Percentiles rank a stretch among this genome's conserved stretches.
Evolutionary conservation across 2,113 vertebrate genomes (phyloP).

Genomic region (Halichoerus grypus): DNA sequence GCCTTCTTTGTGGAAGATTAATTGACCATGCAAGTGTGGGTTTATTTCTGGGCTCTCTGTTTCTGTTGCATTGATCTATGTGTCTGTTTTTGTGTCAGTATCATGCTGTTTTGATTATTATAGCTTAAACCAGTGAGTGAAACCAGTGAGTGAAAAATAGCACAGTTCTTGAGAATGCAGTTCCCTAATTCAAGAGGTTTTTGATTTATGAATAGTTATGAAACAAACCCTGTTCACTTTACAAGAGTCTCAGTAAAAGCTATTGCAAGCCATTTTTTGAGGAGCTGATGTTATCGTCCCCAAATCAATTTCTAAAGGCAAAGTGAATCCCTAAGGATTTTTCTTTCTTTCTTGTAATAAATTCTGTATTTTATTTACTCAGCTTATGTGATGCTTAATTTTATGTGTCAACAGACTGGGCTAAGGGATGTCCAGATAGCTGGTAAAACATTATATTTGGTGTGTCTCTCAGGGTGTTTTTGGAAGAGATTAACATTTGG

Average conservation of each 20-base stretch:
- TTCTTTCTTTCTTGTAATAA: neutral
- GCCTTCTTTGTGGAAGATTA: neutral
- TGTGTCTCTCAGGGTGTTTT: neutral
- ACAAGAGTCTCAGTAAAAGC: neutral
- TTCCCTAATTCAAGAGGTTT: neutral
- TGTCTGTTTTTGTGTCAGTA: neutral
- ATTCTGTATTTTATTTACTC: neutral
- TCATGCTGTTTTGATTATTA: neutral
- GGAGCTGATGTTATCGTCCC: neutral
- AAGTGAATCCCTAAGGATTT: neutral
- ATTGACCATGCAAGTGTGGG: neutral
- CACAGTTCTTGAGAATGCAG: neutral
- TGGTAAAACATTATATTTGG: neutral
- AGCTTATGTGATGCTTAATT: neutral
- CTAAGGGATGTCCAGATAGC: neutral
- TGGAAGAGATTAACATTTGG: neutral
- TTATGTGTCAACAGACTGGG: neutral
- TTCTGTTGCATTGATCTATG: neutral
- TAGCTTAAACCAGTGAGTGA: neutral
- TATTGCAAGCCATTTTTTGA: neutral
- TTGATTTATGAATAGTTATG: neutral
- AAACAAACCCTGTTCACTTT: conserved; percentile 29
- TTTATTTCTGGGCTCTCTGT: neutral
- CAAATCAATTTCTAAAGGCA: conserved; percentile 6
- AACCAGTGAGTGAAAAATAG: neutral